A percentile compares a stretch with the other conserved stretches of the same genome.
These are phyloP conservation scores for Campaea margaritaria DNA, from an alignment of 2,888 invertebrate genomes.

Conservation along the genomic window DNA sequence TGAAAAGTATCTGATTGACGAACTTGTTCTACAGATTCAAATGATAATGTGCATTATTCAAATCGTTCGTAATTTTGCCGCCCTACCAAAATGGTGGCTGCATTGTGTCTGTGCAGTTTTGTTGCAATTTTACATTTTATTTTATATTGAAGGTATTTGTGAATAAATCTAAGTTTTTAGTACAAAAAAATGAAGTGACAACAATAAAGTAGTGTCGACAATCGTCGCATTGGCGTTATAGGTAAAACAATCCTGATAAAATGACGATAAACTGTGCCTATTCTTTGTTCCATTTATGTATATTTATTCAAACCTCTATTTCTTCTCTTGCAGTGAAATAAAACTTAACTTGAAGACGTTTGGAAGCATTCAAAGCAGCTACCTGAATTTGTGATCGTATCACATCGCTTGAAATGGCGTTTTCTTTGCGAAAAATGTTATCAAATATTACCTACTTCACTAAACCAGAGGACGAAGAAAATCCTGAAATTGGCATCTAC, in stretches of 20 bases:
- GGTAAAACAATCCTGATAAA: conserved; percentile 42
- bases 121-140: not conserved
- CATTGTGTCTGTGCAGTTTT: too few relatives aligned
- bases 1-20: too few relatives aligned
- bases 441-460: conserved; percentile 78
- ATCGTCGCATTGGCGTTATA: conserved; percentile 38
- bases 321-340: conserved; percentile 19
- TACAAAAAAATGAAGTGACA: conserved; percentile 52
- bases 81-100: too few relatives aligned
- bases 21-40: too few relatives aligned
- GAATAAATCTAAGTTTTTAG: conserved; percentile 41
- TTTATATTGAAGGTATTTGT: conserved; percentile 56
- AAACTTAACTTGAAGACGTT: conserved; percentile 15
- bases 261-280: not conserved
- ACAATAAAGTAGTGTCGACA: conserved; percentile 37
- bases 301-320: conserved; percentile 6
- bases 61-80: too few relatives aligned
- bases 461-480: conserved; percentile 58
- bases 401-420: conserved; percentile 63
- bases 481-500: conserved; percentile 23
- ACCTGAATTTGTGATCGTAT: not conserved
- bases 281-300: conserved; percentile 29
- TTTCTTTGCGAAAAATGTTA: conserved; percentile 75
- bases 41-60: too few relatives aligned
- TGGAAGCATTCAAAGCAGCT: conserved; percentile 16